phyloP scores from a whole-genome alignment of 1,140 invertebrate genomes.

The Druon quercuslanigerum region DNA sequence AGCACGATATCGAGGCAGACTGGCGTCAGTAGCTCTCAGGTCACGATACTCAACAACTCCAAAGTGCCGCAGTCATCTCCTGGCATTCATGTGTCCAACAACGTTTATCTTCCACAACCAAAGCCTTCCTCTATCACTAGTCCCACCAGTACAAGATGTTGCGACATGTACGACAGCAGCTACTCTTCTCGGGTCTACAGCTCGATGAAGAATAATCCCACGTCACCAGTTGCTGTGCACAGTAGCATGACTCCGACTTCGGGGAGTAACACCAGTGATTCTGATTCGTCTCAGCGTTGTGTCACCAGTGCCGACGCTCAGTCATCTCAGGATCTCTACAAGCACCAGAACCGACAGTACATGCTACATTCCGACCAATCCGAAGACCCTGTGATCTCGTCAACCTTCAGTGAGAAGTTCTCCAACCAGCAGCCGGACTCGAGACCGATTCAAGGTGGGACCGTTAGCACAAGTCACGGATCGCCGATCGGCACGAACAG shows the following conservation, averaged over 20 bases:
- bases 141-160: constrained; percentile 59
- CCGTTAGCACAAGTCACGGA: constrained; percentile 85
- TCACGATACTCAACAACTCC: constrained; percentile 66
- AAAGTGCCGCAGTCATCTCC: constrained; percentile 61
- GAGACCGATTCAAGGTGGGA: constrained; percentile 84
- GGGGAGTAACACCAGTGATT: constrained; percentile 59
- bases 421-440: constrained; percentile 74
- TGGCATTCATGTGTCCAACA: constrained; percentile 39
- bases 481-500: constrained; percentile 78
- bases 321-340: constrained; percentile 66
- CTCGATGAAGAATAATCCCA: constrained; percentile 70
- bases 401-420: constrained; percentile 80
- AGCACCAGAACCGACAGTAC: constrained; percentile 66
- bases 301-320: constrained; percentile 63
- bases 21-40: constrained; percentile 74
- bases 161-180: constrained; percentile 35
- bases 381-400: constrained; percentile 84
- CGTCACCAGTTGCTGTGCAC: constrained; percentile 69
- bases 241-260: constrained; percentile 71
- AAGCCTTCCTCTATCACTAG: constrained; percentile 70
- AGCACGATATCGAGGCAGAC: constrained; percentile 88
- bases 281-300: constrained; percentile 66
- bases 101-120: constrained; percentile 68
- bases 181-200: constrained; percentile 42
- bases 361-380: constrained; percentile 73